Evolutionary conservation across 2,888 invertebrate species (phyloP).

Genomic region (Acanthoscelides obtectus): DNA sequence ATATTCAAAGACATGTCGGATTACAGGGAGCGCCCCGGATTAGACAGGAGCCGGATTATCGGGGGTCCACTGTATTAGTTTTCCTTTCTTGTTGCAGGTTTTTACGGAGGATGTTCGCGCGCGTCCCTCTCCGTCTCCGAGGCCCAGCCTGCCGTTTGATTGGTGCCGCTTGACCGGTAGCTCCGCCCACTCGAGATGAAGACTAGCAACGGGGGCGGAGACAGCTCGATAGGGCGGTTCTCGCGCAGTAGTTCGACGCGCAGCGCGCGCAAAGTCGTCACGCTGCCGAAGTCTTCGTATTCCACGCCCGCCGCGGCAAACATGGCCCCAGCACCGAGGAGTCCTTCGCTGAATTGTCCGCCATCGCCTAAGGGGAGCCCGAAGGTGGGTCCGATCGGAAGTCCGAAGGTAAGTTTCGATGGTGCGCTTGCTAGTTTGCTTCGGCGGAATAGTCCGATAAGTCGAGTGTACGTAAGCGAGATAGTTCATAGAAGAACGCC

Average conservation of each 20-base stretch:
- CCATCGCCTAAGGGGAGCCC: neutral
- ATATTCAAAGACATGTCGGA: too few relatives aligned
- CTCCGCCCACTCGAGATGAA: constrained; percentile 19
- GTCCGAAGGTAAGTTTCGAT: neutral
- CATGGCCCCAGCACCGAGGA: constrained; percentile 26
- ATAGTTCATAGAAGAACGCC: too few relatives aligned
- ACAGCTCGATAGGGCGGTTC: constrained; percentile 18
- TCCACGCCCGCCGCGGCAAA: constrained; percentile 35
- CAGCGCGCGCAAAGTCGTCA: constrained; percentile 31
- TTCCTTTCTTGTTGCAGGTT: neutral
- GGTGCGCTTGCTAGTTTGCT: too few relatives aligned
- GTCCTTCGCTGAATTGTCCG: constrained; percentile 29
- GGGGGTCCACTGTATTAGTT: too few relatives aligned
- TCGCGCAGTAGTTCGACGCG: constrained; percentile 38
- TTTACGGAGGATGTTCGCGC: neutral
- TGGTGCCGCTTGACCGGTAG: neutral
- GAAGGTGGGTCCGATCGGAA: neutral
- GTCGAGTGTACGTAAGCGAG: too few relatives aligned
- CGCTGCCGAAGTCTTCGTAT: constrained; percentile 38
- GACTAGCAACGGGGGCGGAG: constrained; percentile 29
- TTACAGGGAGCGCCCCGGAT: too few relatives aligned
- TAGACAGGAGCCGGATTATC: too few relatives aligned
- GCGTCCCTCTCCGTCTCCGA: neutral
- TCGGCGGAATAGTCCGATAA: too few relatives aligned
- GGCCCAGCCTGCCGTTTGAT: constrained; percentile 3